Evolutionary conservation across 2,113 vertebrate genomes (phyloP).

Genomic region (Oncorhynchus clarkii): DNA sequence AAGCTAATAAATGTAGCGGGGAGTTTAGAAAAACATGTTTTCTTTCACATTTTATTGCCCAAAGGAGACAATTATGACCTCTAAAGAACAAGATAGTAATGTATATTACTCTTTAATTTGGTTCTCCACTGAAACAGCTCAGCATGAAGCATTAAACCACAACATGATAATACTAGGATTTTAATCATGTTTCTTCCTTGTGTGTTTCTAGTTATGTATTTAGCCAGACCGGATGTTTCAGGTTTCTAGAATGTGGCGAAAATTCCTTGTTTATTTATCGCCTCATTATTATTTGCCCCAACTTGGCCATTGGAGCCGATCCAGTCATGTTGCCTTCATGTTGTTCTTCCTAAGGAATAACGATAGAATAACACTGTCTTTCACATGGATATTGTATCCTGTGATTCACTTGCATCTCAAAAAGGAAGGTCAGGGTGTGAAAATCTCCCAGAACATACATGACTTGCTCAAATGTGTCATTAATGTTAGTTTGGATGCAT

Average conservation of each 20-base stretch:
- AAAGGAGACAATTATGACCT: constrained; percentile 9
- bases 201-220: neutral
- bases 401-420: neutral
- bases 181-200: neutral
- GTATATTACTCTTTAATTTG: neutral
- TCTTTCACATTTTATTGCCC: constrained; percentile 26
- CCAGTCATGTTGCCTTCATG: neutral
- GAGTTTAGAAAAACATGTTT: too few relatives aligned
- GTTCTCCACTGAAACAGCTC: constrained; percentile 14
- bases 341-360: neutral
- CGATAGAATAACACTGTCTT: too few relatives aligned
- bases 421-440: neutral
- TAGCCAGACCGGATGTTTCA: neutral
- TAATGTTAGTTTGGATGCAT: neutral
- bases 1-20: too few relatives aligned
- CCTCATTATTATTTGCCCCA: neutral
- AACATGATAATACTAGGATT: constrained; percentile 17
- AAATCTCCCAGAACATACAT: neutral
- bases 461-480: neutral
- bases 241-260: neutral
- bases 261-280: neutral
- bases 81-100: constrained; percentile 21
- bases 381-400: too few relatives aligned
- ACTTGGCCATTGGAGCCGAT: neutral
- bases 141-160: constrained; percentile 8